Evolutionary conservation across 2,113 vertebrate species (phyloP), one percentile per base, ranked within the genome.

Genomic region (Rhabdomys dilectus): DNA sequence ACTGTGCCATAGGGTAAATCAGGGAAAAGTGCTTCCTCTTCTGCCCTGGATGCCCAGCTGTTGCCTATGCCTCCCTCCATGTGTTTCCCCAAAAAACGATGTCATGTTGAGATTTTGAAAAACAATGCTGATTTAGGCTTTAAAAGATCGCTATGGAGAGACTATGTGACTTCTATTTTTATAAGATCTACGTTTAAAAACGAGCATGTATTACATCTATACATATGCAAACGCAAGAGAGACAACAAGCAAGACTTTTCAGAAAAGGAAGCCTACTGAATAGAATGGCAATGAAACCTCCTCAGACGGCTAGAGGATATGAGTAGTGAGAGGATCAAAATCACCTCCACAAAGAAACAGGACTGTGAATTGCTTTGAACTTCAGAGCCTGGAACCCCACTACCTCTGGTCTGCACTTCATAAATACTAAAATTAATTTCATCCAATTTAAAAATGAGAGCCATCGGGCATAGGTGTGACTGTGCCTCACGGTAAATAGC

Each of bases 401-500:
- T 22, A 9, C 13, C 2, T 39, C 80, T 39, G 48, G 36, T 73
- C 22, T 72, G 22, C 36, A 56, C 48, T 56, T 88, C 45, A 29
- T 51, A 7, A 51, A 68, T 48, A 19, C 21, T 78, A 31, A 72
- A 72, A 31, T 75, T 53, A 31, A 45, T 89, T 48, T 87, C 88
- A 72, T 70, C 66, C 34, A 72, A 26, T 45, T 60, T 91, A 19
- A 91, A 93, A 85, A 62, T 2, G 9, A n/a, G 72, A 76, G 53
- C 88, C 45, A n/a, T 0, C 0, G 5, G 36, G 1, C 66, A 76
- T 21, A 51, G 3, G 1, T 1, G 0, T 5, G 11, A 26, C 19
- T n/a, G 15, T 9, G 0, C 39, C 0, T 4, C 8, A 3, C 1
- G 5, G 5, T 1, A 17, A 12, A 0, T 2, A 2, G 34, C 0